Evolutionary conservation across 2,888 invertebrate species (phyloP).

Genomic region (Seira musarum): DNA sequence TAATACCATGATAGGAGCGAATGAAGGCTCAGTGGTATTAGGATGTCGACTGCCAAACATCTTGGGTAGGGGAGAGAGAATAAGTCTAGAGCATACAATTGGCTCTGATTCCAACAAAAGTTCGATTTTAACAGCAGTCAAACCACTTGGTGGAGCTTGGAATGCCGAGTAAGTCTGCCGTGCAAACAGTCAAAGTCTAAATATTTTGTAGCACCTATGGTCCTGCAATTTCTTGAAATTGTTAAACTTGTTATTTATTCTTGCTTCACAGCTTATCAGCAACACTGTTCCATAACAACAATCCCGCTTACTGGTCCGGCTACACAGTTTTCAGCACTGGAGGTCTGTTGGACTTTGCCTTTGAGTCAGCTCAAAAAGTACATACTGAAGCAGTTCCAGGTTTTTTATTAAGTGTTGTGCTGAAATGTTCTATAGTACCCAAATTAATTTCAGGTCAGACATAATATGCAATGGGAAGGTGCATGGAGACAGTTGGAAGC

Average conservation of each 20-base stretch:
- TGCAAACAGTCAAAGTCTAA: too few relatives aligned
- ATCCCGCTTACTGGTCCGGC: constrained; percentile 84
- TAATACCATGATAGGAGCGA: constrained; percentile 90
- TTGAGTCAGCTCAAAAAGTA: constrained; percentile 78
- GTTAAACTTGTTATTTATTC: neutral
- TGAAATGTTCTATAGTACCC: neutral
- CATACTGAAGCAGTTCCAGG: constrained; percentile 65
- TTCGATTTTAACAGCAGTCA: constrained; percentile 84
- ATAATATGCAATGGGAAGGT: constrained; percentile 91
- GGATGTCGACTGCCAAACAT: constrained; percentile 87
- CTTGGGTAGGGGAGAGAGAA: constrained; percentile 88
- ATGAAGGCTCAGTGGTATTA: constrained; percentile 88
- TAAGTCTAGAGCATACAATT: constrained; percentile 88
- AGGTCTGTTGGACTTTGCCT: constrained; percentile 82
- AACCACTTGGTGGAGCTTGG: constrained; percentile 82
- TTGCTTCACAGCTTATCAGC: constrained; percentile 42
- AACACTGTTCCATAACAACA: constrained; percentile 82
- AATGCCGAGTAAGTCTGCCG: constrained; percentile 55
- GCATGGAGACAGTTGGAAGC: constrained; percentile 85
- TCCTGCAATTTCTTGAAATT: neutral
- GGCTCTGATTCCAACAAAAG: constrained; percentile 88
- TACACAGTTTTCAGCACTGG: constrained; percentile 87
- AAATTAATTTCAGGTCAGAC: constrained; percentile 76
- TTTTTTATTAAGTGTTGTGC: constrained; percentile 4
- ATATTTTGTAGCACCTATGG: too few relatives aligned